Base-by-base conservation (phyloP, 2,113 vertebrate genomes). In the Agapornis roseicollis region DNA sequence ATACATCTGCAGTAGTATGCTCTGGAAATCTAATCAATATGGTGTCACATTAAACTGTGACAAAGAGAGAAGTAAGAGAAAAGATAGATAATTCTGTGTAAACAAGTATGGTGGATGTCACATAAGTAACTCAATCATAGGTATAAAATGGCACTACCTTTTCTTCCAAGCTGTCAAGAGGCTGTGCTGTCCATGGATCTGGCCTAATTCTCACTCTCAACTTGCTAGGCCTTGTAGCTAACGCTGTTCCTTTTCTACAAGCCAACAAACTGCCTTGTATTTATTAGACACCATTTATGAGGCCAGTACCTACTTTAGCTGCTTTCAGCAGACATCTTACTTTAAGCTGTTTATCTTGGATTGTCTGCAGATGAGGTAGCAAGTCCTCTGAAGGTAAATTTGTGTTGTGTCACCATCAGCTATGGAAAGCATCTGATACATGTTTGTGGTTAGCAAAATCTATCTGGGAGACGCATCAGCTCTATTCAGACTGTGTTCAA, bases 21-120 rank as follows among this genome's bases (percentile, higher is more conserved):
- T 87, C 58, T 88, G 87, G 83, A 96, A 77, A 93, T 31, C 15
- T 86, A 85, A 97, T 95, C 84, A 16, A 95, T 78, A 94, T 10
- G 6, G 49, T 92, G 53, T 60, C 56, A 88, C 84, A 80, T 96
- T 68, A 94, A 90, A 85, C 56, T 42, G 74, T 70, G 84, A 91
- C 68, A 78, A 94, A 91, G 42, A 90, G 58, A 70, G 29, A 35
- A 95, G 42, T 25, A 35, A 50, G 56, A 53, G 49, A 66, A 94
- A 61, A 82, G 66, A 89, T 85, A 97, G 94, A 89, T 53, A 93
- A 76, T 37, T 35, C 53, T 80, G 18, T 24, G 53, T 27, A 94
- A 94, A 89, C 42, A 14, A 46, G 61, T 66, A 29, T 50, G 44
- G 33, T 53, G 46, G 35, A 82, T 53, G 64, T 35, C 52, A 83